A percentile compares a stretch with the other conserved stretches of the same genome.
These are phyloP conservation scores for Zosterops hypoxanthus DNA, from an alignment of 2,113 vertebrate genomes.

Conservation along the genomic window DNA sequence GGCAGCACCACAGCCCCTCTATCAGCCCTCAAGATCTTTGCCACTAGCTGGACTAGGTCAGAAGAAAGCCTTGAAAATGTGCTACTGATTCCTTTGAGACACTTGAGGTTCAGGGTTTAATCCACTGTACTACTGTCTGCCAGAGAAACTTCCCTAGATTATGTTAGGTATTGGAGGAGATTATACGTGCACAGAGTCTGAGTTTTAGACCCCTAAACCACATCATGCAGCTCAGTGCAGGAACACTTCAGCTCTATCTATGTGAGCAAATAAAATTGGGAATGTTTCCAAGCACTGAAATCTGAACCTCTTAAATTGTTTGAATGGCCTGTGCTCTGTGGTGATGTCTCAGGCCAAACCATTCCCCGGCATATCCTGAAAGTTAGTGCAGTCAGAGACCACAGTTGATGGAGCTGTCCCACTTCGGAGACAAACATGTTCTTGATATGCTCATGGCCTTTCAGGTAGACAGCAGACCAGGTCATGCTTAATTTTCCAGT, in stretches of 20 bases:
- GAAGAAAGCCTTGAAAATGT: not conserved
- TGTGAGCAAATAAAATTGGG: not conserved
- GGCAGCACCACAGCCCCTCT: not conserved
- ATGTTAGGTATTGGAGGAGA: not conserved
- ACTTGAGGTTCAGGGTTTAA: conserved; percentile 45
- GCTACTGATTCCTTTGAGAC: conserved; percentile 32
- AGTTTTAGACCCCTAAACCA: not conserved
- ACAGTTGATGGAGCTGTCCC: not conserved
- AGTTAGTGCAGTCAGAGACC: not conserved
- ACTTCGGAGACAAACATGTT: accelerated
- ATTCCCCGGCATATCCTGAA: not conserved
- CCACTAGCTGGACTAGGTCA: not conserved
- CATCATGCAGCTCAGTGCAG: not conserved
- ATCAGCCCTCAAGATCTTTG: not conserved
- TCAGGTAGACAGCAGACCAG: not conserved
- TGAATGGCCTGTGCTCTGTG: not conserved
- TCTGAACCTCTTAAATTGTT: not conserved
- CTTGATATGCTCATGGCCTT: not conserved
- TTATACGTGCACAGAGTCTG: not conserved
- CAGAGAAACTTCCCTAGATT: conserved; percentile 28
- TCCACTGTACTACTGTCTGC: conserved; percentile 27
- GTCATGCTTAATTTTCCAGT: not conserved
- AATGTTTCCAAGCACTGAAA: not conserved
- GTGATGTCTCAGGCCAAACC: not conserved
- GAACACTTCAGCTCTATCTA: not conserved